Base-by-base conservation (phyloP, 2,113 vertebrate genomes). In the Chamaetylas fuelleborni region DNA sequence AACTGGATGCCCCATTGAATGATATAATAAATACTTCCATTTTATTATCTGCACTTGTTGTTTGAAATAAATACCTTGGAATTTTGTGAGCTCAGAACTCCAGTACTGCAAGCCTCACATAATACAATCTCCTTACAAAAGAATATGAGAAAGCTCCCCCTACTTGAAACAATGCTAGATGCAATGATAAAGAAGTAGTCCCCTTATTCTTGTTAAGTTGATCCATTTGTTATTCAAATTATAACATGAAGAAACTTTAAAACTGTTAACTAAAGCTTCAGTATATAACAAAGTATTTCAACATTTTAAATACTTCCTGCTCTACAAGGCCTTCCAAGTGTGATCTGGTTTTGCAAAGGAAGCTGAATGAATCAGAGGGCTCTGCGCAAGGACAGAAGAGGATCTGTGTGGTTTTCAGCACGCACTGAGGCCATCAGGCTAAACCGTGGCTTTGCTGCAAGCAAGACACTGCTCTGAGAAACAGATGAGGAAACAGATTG, bases 401-500 rank as follows among this genome's bases (percentile, higher is more conserved):
- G 62, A 84, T 84, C 31, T 66, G 34, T 45, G 72, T 31, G 40
- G 51, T 81, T 88, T 88, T 45, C 72, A 43, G 71, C 10, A 6
- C 7, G 42, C 81, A n/a, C 76, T 15, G 57, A 81, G 92, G 86
- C 94, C 91, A 95, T 74, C 69, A 88, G 86, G 86, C 92, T 89
- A 83, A 95, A 89, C 80, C 18, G 81, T 67, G 94, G 91, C 91
- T 93, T 84, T 91, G 95, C 95, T 91, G 73, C 7, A 13, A 97
- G 95, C 92, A 95, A 96, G 92, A 82, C 89, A 86, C 36, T 72
- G 91, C 83, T 92, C 83, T 38, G 86, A 89, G 91, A 93, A 97
- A 95, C 96, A 95, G 95, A 92, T 53, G 92, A 97, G 53, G 86
- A 96, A 96, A 96, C 96, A 96, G 96, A 97, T 95, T 97, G 96